Base-by-base conservation (phyloP, 2,888 invertebrate genomes). In the Meloe dianella region DNA sequence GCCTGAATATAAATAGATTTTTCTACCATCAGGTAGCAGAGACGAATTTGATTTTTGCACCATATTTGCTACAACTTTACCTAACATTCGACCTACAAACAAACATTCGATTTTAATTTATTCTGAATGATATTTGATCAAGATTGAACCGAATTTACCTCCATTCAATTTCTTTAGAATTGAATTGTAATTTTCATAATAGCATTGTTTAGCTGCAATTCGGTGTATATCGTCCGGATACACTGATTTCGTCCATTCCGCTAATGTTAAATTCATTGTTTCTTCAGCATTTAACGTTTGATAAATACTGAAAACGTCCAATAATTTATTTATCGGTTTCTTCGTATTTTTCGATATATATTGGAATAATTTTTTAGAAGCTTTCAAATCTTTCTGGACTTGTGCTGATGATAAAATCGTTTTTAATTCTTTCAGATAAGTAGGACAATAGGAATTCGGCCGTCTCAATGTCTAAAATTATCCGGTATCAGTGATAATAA, bases 1-100 rank as follows among this genome's bases (percentile, higher is more conserved):
- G 1, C 85, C 87, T 32, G 86, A 84, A 77, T 85, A 87, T 27
- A 87, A 73, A 71, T 81, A 83, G 30, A 87, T 78, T 71, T 85
- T 86, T 6, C 78, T 76, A 1, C 69, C 75, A 17, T 69, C 63
- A 5, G 76, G 74, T 3, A 67, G 9, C n/a, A 77, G 62, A 3
- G 56, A 60, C 29, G 74, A 70, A 12, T 70, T 71, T 4, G 77
- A 69, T 68, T 78, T 79, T 24, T 69, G 68, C 9, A 73, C 60
- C 78, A 81, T 82, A 60, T 81, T 73, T 22, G 77, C 70, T 17
- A 81, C 71, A 1, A 81, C 76, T 63, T 73, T 78, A 20, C 74
- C 74, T 54, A 83, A 68, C 69, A 77, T 78, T 20, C 81, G 76
- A 9, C 82, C 82, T 82, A 58, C 57, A 78, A 61, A 47, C 41